Percentiles rank a stretch among this genome's conserved stretches.
phyloP scores from a whole-genome alignment of 2,888 invertebrate species.

The Drepana falcataria region DNA sequence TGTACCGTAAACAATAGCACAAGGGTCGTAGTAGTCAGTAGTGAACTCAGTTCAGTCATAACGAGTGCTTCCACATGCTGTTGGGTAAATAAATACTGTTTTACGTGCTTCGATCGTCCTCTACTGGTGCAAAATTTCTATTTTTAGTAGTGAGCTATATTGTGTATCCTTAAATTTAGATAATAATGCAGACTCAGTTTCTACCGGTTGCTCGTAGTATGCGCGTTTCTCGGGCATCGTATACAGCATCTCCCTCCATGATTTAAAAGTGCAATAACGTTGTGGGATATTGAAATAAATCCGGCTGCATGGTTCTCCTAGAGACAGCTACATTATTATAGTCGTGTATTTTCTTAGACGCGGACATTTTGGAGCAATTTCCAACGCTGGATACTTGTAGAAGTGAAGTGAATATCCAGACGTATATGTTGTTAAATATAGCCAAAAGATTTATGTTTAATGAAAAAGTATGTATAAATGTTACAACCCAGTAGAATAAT shows the following conservation, averaged over 20 bases:
- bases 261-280: constrained; percentile 4
- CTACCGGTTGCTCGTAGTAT: not conserved
- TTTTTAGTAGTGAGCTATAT: not conserved
- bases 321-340: not conserved
- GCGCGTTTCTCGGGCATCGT: not conserved
- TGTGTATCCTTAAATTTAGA: not conserved
- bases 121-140: not conserved
- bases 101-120: not conserved
- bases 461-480: too few relatives aligned
- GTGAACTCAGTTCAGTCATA: constrained; percentile 19
- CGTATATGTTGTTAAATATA: too few relatives aligned
- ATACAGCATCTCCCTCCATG: not conserved
- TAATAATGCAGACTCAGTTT: not conserved
- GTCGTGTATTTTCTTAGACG: not conserved
- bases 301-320: not conserved
- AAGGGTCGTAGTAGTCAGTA: constrained; percentile 21
- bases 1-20: too few relatives aligned
- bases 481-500: too few relatives aligned
- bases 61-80: constrained; percentile 12
- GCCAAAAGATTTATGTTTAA: too few relatives aligned
- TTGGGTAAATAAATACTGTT: not conserved
- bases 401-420: too few relatives aligned
- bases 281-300: not conserved
- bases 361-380: not conserved
- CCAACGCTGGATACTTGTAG: not conserved